Conservation (phyloP, 2,113 vertebrate genomes). For the Cynocephalus volans region DNA sequence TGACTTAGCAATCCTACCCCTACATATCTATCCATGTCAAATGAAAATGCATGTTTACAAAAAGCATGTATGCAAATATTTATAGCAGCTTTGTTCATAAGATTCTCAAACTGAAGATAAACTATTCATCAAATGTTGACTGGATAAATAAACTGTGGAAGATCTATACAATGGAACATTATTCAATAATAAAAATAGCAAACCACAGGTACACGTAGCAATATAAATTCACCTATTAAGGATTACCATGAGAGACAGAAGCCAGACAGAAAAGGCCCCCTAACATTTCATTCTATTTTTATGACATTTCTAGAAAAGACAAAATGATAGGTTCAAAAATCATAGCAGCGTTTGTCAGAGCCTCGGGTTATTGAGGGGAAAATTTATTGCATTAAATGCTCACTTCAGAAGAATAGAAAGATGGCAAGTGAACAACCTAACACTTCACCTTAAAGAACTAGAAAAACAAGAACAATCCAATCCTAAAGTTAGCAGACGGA, state of each 20-base stretch:
- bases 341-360: too few species aligned
- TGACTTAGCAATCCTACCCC: not conserved
- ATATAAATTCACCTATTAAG: not conserved
- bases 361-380: fast-evolving
- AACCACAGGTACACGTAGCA: not conserved
- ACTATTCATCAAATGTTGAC: not conserved
- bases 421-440: too few species aligned
- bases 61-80: not conserved
- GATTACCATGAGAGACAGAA: not conserved
- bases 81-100: not conserved
- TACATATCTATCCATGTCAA: not conserved
- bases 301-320: not conserved
- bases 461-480: too few species aligned
- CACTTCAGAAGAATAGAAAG: too few species aligned
- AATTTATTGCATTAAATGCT: too few species aligned
- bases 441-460: too few species aligned
- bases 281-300: not conserved
- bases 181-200: not conserved
- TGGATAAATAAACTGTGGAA: not conserved
- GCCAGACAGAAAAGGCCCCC: not conserved
- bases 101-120: not conserved
- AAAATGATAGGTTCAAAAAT: not conserved
- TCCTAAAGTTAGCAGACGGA: too few species aligned
- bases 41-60: not conserved
- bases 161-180: not conserved